These are phyloP conservation scores for Torymus texanus DNA, from an alignment of 2,888 invertebrate species.

Conservation along the genomic window DNA sequence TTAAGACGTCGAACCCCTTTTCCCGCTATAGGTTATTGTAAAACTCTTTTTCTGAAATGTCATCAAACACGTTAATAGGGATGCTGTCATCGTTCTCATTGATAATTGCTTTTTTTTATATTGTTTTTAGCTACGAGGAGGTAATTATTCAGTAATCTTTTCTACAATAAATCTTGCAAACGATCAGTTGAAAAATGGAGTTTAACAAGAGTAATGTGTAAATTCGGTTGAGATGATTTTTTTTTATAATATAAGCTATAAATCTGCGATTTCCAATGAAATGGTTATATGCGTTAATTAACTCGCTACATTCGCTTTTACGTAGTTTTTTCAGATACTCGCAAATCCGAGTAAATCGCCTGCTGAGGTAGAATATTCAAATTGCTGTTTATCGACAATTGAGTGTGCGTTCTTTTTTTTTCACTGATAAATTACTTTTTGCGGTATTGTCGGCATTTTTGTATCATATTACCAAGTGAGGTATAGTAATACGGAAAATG, in stretches of 20 bases:
- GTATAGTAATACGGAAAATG: too few species aligned
- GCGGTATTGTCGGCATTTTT: slow-evolving; percentile 4
- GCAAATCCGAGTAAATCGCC: neutral
- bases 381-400: neutral
- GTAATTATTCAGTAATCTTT: too few species aligned
- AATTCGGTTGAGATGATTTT: neutral
- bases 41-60: too few species aligned
- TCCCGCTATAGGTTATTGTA: too few species aligned
- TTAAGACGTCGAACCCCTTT: slow-evolving; percentile 35
- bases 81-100: too few species aligned
- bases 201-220: neutral
- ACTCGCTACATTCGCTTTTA: slow-evolving; percentile 11
- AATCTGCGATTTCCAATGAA: neutral
- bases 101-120: too few species aligned
- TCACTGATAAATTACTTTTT: slow-evolving; percentile 12
- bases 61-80: too few species aligned
- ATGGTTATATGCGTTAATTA: neutral
- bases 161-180: too few species aligned
- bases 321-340: neutral
- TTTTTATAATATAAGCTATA: neutral
- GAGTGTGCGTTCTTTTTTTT: slow-evolving; percentile 6
- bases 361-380: neutral
- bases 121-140: too few species aligned
- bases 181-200: too few species aligned
- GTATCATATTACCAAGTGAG: too few species aligned